Base-by-base conservation (phyloP, 2,113 vertebrate species). In the Corynorhinus townsendii region DNA sequence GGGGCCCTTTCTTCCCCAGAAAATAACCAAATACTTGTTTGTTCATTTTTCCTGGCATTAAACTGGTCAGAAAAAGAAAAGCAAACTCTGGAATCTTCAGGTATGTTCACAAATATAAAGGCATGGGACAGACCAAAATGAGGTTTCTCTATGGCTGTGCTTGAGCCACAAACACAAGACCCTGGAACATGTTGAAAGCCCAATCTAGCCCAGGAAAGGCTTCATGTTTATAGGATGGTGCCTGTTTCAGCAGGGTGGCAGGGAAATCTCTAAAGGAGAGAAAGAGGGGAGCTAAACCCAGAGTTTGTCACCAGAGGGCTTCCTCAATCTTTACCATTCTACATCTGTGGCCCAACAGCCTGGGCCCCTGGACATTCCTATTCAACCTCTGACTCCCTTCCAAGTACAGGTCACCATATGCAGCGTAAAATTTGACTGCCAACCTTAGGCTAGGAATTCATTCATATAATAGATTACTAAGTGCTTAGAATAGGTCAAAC, bases 401-500 rank as follows among this genome's bases (percentile, higher is more conserved):
- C 22, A 86, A 89, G 15, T 11, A 71, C 2, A 75, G 7, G 19
- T 45, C 33, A 82, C 26, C 14, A 64, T 0, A 93, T 2, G 47
- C 4, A 94, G 12, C 28, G 49, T 66, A 49, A 96, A 66, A 86
- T 68, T 0, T 87, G 49, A 95, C 62, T 45, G 43, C 38, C 4
- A 82, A 62, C 45, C 52, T 54, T 43, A 47, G 95, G 45, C 17
- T 40, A 73, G 59, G 59, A 94, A 88, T 71, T 93, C 52, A 85
- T 77, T 89, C 86, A 84, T 9, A 33, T 47, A 90, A 92, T 49
- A n/a, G n/a, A 80, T 43, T 85, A 89, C 35, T 33, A 92, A 95
- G 43, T 59, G 40, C 35, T 88, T n/a, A 66, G 72, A 93, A 28
- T 19, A 76, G 68, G 47, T 89, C 40, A 76, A 94, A 84, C 4